Conservation (phyloP, 2,797 vertebrate species). For the Macropodus opercularis region DNA sequence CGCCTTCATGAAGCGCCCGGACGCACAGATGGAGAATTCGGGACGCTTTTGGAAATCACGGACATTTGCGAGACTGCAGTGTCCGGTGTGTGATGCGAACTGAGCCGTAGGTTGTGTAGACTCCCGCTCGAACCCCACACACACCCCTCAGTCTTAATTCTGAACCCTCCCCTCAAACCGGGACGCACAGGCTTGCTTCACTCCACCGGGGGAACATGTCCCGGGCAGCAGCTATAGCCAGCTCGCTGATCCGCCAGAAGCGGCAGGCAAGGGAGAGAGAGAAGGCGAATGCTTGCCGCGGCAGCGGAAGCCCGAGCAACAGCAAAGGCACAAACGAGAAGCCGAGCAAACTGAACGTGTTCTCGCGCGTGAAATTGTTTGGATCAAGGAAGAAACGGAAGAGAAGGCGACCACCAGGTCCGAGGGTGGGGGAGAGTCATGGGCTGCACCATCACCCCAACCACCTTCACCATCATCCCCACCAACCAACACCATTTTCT, state of each 20-base stretch:
- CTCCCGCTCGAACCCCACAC: conserved; percentile 41
- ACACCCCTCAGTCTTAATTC: conserved; percentile 31
- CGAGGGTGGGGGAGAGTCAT: conserved; percentile 61
- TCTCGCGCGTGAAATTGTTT: conserved; percentile 98
- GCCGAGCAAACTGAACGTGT: conserved; percentile 93
- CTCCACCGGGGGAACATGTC: conserved; percentile 73
- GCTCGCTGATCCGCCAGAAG: conserved; percentile 98
- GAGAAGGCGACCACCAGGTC: conserved; percentile 93
- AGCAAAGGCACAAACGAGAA: conserved; percentile 93
- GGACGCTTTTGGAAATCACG: conserved; percentile 53
- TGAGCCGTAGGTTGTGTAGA: conserved; percentile 71
- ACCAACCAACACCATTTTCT: conserved; percentile 45
- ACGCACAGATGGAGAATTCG: conserved; percentile 70
- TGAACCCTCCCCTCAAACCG: conserved; percentile 45
- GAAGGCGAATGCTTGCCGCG: conserved; percentile 94
- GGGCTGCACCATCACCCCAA: conserved; percentile 27
- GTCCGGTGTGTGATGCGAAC: conserved; percentile 69
- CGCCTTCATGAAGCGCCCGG: conserved; percentile 57
- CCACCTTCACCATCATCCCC: conserved; percentile 38
- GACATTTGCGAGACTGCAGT: conserved; percentile 63
- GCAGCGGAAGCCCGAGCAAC: conserved; percentile 95
- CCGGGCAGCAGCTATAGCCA: conserved; percentile 98
- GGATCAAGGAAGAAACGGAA: conserved; percentile 95
- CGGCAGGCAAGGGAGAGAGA: conserved; percentile 96
- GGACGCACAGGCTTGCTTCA: conserved; percentile 71